Evolutionary conservation across 64 coral and sea anemone genomes (phyloP).

Genomic region (Montipora cactus): DNA sequence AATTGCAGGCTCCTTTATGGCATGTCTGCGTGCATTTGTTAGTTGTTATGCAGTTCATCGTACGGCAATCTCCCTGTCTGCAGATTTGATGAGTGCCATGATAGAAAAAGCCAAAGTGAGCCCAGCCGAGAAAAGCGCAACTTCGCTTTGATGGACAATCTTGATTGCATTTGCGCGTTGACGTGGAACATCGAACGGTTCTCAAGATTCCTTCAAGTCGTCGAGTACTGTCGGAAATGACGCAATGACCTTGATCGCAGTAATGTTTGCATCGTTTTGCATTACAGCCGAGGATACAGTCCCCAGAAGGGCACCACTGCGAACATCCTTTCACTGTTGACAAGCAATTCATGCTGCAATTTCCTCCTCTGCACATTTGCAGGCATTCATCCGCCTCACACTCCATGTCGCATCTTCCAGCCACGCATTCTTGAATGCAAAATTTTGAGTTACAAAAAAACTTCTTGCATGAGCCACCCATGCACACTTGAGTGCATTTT

Average conservation of each 20-base stretch:
- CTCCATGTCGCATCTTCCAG: slow-evolving; percentile 81
- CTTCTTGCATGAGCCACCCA: slow-evolving; percentile 78
- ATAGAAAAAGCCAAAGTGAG: slow-evolving; percentile 34
- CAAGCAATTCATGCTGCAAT: slow-evolving; percentile 76
- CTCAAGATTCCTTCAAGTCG: slow-evolving; percentile 51
- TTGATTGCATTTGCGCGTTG: slow-evolving; percentile 70
- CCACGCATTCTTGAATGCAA: slow-evolving; percentile 87
- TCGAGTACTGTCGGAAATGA: slow-evolving; percentile 49
- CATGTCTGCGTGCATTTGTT: slow-evolving; percentile 77
- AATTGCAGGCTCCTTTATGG: slow-evolving; percentile 69
- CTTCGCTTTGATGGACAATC: slow-evolving; percentile 72
- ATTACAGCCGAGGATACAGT: slow-evolving; percentile 76
- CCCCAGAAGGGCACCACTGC: slow-evolving; percentile 77
- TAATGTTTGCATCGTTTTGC: slow-evolving; percentile 80
- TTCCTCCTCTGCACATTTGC: slow-evolving; percentile 77
- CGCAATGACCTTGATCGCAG: slow-evolving; percentile 69
- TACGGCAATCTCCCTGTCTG: slow-evolving; percentile 57
- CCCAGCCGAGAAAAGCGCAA: slow-evolving; percentile 69
- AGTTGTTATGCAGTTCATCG: slow-evolving; percentile 46
- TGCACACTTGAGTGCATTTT: slow-evolving; percentile 82
- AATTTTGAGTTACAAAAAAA: slow-evolving; percentile 78
- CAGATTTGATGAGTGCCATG: slow-evolving; percentile 38
- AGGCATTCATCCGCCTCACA: slow-evolving; percentile 73
- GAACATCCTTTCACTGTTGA: slow-evolving; percentile 64
- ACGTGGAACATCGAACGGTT: slow-evolving; percentile 30